Evolutionary conservation across 2,888 invertebrate genomes (phyloP).

Genomic region (Callosobruchus maculatus): DNA sequence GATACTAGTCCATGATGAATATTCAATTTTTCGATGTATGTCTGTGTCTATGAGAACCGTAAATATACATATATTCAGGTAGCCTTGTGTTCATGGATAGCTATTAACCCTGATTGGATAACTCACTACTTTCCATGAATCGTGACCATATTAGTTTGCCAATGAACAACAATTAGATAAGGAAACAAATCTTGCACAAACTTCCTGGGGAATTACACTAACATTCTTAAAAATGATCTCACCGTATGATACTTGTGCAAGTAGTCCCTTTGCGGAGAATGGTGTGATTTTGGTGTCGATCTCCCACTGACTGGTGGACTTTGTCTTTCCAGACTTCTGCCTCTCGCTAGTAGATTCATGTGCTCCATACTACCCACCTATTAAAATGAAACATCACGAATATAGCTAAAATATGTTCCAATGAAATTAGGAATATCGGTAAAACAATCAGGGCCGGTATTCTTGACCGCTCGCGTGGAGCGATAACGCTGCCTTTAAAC

Average conservation of each 20-base stretch:
- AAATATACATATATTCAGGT: too few relatives aligned
- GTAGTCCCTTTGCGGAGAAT: slow-evolving; percentile 78
- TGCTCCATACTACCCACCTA: slow-evolving; percentile 89
- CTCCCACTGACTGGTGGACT: slow-evolving; percentile 87
- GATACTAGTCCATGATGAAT: too few relatives aligned
- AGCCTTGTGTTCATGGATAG: too few relatives aligned
- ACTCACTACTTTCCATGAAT: not conserved
- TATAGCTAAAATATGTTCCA: not conserved
- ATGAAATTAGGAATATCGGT: not conserved
- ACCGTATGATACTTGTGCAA: slow-evolving; percentile 96
- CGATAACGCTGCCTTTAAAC: too few relatives aligned
- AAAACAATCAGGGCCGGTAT: not conserved
- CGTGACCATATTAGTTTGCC: not conserved
- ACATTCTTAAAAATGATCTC: slow-evolving; percentile 44
- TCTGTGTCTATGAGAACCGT: too few relatives aligned
- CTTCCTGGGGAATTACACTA: not conserved
- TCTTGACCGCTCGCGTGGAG: too few relatives aligned
- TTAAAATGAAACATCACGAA: not conserved
- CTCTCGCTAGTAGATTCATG: slow-evolving; percentile 78
- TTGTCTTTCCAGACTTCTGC: slow-evolving; percentile 65
- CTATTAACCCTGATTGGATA: too few relatives aligned
- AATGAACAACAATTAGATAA: not conserved
- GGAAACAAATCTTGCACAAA: not conserved
- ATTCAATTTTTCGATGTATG: too few relatives aligned
- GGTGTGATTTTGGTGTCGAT: slow-evolving; percentile 77